Base-by-base conservation (phyloP, 1,140 invertebrate species). In the Nylanderia fulva region DNA sequence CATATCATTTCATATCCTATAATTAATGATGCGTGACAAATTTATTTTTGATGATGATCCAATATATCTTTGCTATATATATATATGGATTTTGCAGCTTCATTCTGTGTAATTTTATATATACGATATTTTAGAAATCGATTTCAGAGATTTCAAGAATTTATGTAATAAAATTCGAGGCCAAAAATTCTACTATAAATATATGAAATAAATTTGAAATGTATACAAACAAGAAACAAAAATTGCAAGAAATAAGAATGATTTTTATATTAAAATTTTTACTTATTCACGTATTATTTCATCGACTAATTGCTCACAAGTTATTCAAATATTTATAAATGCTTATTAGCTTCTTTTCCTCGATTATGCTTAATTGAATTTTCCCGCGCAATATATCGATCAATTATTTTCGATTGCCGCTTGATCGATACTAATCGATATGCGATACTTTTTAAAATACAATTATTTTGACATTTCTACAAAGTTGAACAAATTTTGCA, bases 1-100 rank as follows among this genome's bases (percentile, higher is more conserved):
- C 3, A 15, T 42, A 36, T 68, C 63, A 76, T 76, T 76, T 76
- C 15, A 63, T 58, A 11, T 21, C 18, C 61, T n/a, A 60, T 21
- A 27, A 39, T n/a, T 18, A 13, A 21, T 7, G 24, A 45, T 48
- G 0, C 24, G n/a, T 36, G 18, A 29, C 21, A 76, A 61, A 18
- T 60, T 8, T 13, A 11, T n/a, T 42, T 42, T 13, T 7, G 15
- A 5, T 15, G 72, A 75, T 36, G n/a, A n/a, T n/a, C n/a, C n/a
- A n/a, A n/a, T n/a, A n/a, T n/a, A n/a, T n/a, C n/a, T n/a, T n/a
- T n/a, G n/a, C n/a, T n/a, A n/a, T n/a, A n/a, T n/a, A n/a, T n/a
- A n/a, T n/a, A n/a, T n/a, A n/a, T n/a, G n/a, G n/a, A n/a, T n/a
- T n/a, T 18, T 8, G 72, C 33, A 15, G 29, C 6, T 9, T 8